Evolutionary conservation across 64 coral and sea anemone genomes (phyloP).

Genomic region (Exaiptasia diaphana): DNA sequence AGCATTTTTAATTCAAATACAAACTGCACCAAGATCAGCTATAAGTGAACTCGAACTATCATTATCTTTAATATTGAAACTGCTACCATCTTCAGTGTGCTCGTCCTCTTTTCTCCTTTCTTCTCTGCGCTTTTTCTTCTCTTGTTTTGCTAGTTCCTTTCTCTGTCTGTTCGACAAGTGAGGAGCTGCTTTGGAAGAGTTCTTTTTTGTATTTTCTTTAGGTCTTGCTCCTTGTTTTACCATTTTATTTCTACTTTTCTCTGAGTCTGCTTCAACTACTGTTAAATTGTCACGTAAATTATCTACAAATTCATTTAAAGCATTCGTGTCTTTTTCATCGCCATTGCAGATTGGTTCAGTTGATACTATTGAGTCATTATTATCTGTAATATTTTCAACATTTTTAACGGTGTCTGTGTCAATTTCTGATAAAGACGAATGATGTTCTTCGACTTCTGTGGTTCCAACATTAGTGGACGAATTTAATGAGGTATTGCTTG

Average conservation of each 20-base stretch:
- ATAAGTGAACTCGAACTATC: background rate
- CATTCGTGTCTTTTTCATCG: background rate
- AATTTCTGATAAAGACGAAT: too few relatives aligned
- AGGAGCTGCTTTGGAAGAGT: background rate
- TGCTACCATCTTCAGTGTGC: background rate
- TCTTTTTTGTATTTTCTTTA: constrained; percentile 26
- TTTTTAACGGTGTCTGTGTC: too few relatives aligned
- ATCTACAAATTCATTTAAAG: constrained; percentile 7
- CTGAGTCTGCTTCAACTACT: too few relatives aligned
- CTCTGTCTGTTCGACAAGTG: constrained; percentile 79
- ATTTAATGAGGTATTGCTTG: too few relatives aligned
- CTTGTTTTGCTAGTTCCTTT: constrained; percentile 91
- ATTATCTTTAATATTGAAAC: background rate
- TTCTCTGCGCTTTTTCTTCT: constrained; percentile 84
- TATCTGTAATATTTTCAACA: too few relatives aligned
- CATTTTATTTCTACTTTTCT: background rate
- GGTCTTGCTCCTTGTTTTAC: constrained; percentile 61
- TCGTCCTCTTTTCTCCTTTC: constrained; percentile 52
- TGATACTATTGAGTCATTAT: too few relatives aligned
- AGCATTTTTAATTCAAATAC: background rate
- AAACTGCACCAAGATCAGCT: constrained; percentile 20
- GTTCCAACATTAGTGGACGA: too few relatives aligned
- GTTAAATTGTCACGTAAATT: too few relatives aligned
- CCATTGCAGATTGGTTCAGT: background rate
- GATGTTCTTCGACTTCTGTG: too few relatives aligned